A percentile compares a stretch with the other conserved stretches of the same genome.
Evolutionary conservation across 2,797 vertebrate genomes (phyloP).

Genomic region (Manis pentadactyla): DNA sequence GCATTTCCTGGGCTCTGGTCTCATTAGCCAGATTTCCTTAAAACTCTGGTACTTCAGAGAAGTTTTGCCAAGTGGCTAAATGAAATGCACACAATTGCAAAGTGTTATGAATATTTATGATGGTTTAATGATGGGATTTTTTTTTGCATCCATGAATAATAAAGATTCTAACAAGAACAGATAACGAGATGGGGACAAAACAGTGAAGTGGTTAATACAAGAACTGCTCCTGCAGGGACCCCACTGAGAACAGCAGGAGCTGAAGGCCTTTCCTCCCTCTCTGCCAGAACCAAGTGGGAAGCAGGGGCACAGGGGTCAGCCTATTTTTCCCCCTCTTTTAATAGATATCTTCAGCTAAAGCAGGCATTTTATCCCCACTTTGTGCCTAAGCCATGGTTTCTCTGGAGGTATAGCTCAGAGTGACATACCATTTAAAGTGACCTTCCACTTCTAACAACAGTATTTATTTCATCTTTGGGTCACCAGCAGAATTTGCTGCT

Average conservation of each 20-base stretch:
- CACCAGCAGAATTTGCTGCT: conserved; percentile 49
- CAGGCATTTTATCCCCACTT: conserved; percentile 59
- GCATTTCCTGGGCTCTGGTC: conserved; percentile 79
- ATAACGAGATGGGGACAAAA: conserved; percentile 85
- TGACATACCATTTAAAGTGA: conserved; percentile 16
- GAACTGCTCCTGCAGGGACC: conserved; percentile 61
- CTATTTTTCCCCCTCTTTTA: neutral
- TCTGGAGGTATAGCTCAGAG: conserved; percentile 35
- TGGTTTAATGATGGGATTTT: conserved; percentile 85
- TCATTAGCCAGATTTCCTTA: conserved; percentile 85
- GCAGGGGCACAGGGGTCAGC: conserved; percentile 37
- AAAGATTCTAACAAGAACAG: conserved; percentile 86
- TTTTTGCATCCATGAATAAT: conserved; percentile 88
- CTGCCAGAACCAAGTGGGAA: conserved; percentile 65
- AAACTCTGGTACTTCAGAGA: conserved; percentile 83
- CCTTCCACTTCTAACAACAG: neutral
- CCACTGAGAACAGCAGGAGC: conserved; percentile 77
- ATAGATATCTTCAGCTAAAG: conserved; percentile 69
- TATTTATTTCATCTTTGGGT: conserved; percentile 61
- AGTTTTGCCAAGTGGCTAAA: conserved; percentile 86
- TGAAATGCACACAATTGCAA: conserved; percentile 82
- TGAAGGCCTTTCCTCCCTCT: conserved; percentile 6
- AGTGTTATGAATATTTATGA: conserved; percentile 89
- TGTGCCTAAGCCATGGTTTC: conserved; percentile 47
- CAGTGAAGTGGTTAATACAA: conserved; percentile 81